Conservation (phyloP, 2,888 invertebrate species). For the Bimastos eiseni region DNA sequence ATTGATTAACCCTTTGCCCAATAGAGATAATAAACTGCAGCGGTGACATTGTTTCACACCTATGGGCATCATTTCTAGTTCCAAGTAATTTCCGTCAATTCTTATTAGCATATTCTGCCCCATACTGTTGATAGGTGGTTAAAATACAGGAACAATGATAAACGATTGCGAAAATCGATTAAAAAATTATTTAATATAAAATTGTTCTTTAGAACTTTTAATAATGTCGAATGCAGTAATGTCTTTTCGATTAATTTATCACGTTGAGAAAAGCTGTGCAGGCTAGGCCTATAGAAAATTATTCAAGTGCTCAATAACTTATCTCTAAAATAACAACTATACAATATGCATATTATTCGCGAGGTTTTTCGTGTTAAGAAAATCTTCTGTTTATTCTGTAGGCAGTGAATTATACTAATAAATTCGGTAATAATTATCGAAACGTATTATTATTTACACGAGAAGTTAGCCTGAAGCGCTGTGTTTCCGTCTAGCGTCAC, state of each 20-base stretch:
- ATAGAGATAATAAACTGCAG: too few relatives aligned
- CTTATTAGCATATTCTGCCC: too few relatives aligned
- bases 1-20: too few relatives aligned
- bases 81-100: too few relatives aligned
- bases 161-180: background rate
- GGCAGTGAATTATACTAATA: background rate
- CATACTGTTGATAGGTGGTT: background rate
- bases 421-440: background rate
- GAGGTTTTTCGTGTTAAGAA: background rate
- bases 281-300: constrained; percentile 13
- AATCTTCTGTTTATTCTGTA: background rate
- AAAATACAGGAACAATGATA: background rate
- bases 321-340: constrained; percentile 1
- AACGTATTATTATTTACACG: background rate
- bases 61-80: too few relatives aligned
- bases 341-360: background rate
- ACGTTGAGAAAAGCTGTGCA: background rate
- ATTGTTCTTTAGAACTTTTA: background rate
- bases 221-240: background rate
- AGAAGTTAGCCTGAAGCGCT: background rate
- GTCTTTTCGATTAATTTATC: background rate
- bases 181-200: background rate
- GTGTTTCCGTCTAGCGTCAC: background rate
- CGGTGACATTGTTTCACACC: too few relatives aligned
- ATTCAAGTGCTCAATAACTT: background rate